A percentile compares a stretch with the other conserved stretches of the same genome.
These are phyloP conservation scores for Drosophila repletoides DNA, from an alignment of 1,140 invertebrate species.

Conservation along the genomic window DNA sequence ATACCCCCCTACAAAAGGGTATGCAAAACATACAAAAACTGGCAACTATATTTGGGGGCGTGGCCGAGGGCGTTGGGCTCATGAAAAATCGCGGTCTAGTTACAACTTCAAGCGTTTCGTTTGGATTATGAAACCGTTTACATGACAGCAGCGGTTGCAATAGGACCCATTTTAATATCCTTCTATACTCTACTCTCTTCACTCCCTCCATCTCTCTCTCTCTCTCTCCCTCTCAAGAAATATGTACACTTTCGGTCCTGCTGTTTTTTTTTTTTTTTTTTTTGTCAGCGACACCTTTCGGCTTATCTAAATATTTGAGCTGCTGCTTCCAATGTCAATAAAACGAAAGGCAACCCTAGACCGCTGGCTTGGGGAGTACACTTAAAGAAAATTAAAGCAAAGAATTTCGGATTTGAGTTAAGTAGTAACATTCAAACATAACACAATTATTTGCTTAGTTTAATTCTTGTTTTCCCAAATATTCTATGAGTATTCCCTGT, in stretches of 20 bases:
- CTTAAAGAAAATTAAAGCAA: neutral
- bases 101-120: constrained; percentile 68
- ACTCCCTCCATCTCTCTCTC: neutral
- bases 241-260: too few species aligned
- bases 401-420: constrained; percentile 3
- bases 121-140: constrained; percentile 65
- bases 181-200: too few species aligned
- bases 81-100: constrained; percentile 68
- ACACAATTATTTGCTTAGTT: too few species aligned
- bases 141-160: constrained; percentile 41
- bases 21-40: neutral
- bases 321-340: constrained; percentile 55
- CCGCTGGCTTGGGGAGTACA: too few species aligned
- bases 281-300: constrained; percentile 54
- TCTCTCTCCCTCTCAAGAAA: neutral
- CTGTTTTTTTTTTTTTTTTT: constrained; percentile 5
- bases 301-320: constrained; percentile 67
- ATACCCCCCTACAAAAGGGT: neutral
- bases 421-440: too few species aligned
- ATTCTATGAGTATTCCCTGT: too few species aligned
- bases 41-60: constrained; percentile 35
- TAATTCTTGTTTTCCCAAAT: too few species aligned
- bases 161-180: constrained; percentile 29
- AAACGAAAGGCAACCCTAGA: constrained; percentile 11
- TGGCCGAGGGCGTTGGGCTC: constrained; percentile 15